Conservation (phyloP, 1,140 invertebrate species). For the Scaptomyza graminum region DNA sequence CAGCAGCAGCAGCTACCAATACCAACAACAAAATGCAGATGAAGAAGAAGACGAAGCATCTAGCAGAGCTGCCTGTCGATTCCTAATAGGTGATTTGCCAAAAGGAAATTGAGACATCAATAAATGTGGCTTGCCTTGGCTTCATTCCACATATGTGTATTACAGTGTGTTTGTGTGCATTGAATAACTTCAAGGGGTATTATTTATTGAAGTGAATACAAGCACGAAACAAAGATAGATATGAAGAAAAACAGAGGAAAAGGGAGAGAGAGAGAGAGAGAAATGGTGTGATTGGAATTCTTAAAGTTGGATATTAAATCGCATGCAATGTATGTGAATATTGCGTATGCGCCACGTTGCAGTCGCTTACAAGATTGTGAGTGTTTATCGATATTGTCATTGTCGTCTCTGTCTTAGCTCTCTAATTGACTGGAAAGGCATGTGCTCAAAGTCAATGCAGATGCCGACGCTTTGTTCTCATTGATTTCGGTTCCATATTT, state of each 20-base stretch:
- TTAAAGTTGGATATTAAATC: slow-evolving; percentile 1
- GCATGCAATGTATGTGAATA: slow-evolving; percentile 48
- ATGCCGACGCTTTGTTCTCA: slow-evolving; percentile 12
- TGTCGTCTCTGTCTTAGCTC: slow-evolving; percentile 29
- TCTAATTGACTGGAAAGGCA: slow-evolving; percentile 60
- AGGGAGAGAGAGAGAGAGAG: background rate
- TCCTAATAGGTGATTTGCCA: slow-evolving; percentile 82
- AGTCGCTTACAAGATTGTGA: background rate
- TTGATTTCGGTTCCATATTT: slow-evolving; percentile 2
- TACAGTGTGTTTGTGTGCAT: background rate
- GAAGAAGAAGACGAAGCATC: background rate
- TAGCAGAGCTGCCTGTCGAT: slow-evolving; percentile 63
- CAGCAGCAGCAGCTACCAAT: slow-evolving; percentile 20
- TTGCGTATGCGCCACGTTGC: slow-evolving; percentile 64
- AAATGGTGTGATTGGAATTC: background rate
- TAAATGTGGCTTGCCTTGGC: slow-evolving; percentile 70
- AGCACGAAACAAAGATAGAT: background rate
- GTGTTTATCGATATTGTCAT: slow-evolving; percentile 16
- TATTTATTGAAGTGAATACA: slow-evolving; percentile 5
- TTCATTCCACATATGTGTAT: slow-evolving; percentile 28
- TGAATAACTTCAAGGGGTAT: slow-evolving; percentile 16
- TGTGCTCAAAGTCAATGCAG: slow-evolving; percentile 27
- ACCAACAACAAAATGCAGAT: slow-evolving; percentile 11
- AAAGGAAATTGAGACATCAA: slow-evolving; percentile 82
- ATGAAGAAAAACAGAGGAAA: background rate